These are phyloP conservation scores for Columba livia DNA, from an alignment of 2,113 vertebrate species.

Conservation along the genomic window DNA sequence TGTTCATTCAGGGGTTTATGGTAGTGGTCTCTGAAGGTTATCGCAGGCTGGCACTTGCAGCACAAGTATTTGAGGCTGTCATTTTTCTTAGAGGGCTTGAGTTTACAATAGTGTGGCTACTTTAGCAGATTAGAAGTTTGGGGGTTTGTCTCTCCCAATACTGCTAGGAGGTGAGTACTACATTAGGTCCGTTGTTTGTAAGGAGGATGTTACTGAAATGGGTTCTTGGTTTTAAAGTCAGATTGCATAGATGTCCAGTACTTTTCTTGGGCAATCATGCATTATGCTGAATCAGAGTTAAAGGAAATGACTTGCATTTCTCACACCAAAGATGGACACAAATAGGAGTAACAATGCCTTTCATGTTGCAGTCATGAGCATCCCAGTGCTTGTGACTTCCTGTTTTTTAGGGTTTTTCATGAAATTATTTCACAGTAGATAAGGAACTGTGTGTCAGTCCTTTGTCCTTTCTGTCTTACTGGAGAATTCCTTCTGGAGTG, in stretches of 20 bases:
- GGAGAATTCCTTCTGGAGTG: neutral
- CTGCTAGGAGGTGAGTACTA: neutral
- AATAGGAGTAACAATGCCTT: neutral
- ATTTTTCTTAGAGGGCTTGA: neutral
- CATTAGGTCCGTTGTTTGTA: neutral
- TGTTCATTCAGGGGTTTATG: neutral
- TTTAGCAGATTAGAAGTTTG: neutral
- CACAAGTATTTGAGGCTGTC: neutral
- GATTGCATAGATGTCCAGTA: neutral
- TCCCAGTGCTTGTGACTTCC: neutral
- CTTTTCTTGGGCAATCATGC: neutral
- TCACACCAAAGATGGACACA: neutral
- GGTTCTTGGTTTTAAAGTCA: neutral
- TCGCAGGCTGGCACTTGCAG: neutral
- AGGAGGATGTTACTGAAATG: neutral
- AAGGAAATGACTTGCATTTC: neutral
- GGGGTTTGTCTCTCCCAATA: neutral
- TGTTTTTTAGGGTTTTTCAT: neutral
- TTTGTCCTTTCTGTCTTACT: neutral
- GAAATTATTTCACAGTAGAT: neutral
- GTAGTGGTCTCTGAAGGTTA: neutral
- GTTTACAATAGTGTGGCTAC: neutral
- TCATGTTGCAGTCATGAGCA: neutral
- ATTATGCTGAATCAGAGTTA: neutral
- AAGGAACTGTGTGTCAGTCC: neutral